phyloP scores from a whole-genome alignment of 2,888 invertebrate genomes.

The Drosophila koepferae region DNA sequence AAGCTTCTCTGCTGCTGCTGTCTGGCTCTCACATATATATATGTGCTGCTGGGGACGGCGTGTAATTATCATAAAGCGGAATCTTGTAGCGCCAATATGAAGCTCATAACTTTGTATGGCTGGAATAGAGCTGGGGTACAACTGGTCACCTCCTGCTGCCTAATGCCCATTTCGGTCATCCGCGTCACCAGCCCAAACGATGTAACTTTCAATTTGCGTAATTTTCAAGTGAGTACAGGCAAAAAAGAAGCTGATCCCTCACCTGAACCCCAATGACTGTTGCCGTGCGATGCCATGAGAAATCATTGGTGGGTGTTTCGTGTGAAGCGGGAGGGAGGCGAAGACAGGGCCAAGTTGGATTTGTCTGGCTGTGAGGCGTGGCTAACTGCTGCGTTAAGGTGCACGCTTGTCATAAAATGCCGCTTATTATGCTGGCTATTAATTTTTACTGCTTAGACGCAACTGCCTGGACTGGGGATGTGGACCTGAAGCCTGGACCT shows the following conservation, averaged over 20 bases:
- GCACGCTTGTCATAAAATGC: conserved; percentile 81
- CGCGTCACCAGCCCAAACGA: conserved; percentile 55
- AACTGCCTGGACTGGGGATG: conserved; percentile 21
- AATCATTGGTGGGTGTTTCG: conserved; percentile 40
- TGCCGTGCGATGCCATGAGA: conserved; percentile 60
- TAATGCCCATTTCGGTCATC: conserved; percentile 51
- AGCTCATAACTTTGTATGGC: conserved; percentile 56
- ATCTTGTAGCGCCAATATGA: conserved; percentile 73
- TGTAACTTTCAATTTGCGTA: conserved; percentile 80
- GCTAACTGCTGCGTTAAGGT: conserved; percentile 70
- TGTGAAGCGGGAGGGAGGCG: not conserved
- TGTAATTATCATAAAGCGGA: conserved; percentile 77
- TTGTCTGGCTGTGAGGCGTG: conserved; percentile 39
- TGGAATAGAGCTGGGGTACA: not conserved
- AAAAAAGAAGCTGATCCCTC: conserved; percentile 71
- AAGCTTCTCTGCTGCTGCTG: conserved; percentile 33
- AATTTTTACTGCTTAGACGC: conserved; percentile 80
- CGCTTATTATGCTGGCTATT: conserved; percentile 82
- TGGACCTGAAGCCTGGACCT: conserved; percentile 1
- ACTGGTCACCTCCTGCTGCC: conserved; percentile 25
- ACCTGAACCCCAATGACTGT: conserved; percentile 74
- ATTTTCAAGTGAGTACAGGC: conserved; percentile 64
- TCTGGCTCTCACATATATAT: conserved; percentile 52
- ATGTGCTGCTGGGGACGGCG: conserved; percentile 47
- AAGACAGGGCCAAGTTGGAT: not conserved